Conservation (phyloP, 2,113 vertebrate genomes). For the Antigone vipio region DNA sequence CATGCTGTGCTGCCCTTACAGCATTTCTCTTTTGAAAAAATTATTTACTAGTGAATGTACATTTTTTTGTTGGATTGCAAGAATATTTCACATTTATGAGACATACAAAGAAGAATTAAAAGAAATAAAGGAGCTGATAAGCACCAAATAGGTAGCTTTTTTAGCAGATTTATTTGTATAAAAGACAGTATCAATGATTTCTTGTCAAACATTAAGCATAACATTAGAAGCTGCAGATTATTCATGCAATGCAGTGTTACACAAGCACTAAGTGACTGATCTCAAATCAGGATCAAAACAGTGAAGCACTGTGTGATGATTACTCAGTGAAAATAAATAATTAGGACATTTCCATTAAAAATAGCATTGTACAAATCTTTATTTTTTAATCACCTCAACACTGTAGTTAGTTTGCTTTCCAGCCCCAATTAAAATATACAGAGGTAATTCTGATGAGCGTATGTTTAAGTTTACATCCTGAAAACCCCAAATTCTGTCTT, state of each 20-base stretch:
- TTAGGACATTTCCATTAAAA: neutral
- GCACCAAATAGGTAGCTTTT: neutral
- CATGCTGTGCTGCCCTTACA: neutral
- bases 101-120: neutral
- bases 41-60: neutral
- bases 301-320: neutral
- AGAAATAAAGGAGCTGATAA: neutral
- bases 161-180: neutral
- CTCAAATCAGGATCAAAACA: neutral
- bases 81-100: neutral
- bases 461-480: slow-evolving; percentile 80
- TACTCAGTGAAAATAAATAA: neutral
- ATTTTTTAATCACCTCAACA: neutral
- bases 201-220: neutral
- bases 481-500: slow-evolving; percentile 93
- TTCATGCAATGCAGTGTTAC: neutral
- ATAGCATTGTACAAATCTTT: neutral
- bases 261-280: neutral
- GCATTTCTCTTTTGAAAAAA: neutral
- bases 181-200: neutral
- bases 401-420: neutral
- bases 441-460: neutral
- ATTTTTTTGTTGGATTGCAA: neutral
- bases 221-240: neutral
- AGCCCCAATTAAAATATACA: neutral